These are phyloP conservation scores for Watsonalla cultraria DNA, from an alignment of 2,888 invertebrate genomes.

Conservation along the genomic window DNA sequence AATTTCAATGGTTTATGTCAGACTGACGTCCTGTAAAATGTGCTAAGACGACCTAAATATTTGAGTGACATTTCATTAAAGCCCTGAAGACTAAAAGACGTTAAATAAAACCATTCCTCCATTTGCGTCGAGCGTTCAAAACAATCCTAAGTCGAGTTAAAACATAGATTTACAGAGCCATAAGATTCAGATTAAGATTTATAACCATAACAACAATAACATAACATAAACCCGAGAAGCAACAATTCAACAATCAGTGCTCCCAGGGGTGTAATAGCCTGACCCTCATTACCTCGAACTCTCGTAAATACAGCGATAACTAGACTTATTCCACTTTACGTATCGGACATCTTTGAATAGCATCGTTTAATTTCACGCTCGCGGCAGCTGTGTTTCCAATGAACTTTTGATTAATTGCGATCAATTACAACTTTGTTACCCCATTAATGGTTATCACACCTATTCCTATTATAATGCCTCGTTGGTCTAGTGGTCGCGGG, in stretches of 20 bases:
- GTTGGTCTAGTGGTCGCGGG: neutral
- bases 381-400: conserved; percentile 30
- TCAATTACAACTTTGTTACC: too few species aligned
- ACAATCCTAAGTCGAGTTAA: too few species aligned
- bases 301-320: conserved; percentile 32
- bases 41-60: too few species aligned
- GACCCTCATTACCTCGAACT: conserved; percentile 33
- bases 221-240: neutral
- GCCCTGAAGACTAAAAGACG: conserved; percentile 3
- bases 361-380: conserved; percentile 64
- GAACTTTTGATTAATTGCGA: neutral
- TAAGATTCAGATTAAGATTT: neutral
- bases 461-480: too few species aligned
- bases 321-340: conserved; percentile 40
- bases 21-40: too few species aligned
- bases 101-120: neutral
- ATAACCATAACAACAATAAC: neutral
- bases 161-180: too few species aligned
- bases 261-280: neutral
- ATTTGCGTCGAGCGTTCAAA: too few species aligned
- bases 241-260: neutral
- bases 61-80: neutral
- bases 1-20: too few species aligned
- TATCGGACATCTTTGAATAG: conserved; percentile 49
- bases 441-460: too few species aligned